phyloP scores from a whole-genome alignment of 1,140 invertebrate species.

The Rhopalosiphum padi region DNA sequence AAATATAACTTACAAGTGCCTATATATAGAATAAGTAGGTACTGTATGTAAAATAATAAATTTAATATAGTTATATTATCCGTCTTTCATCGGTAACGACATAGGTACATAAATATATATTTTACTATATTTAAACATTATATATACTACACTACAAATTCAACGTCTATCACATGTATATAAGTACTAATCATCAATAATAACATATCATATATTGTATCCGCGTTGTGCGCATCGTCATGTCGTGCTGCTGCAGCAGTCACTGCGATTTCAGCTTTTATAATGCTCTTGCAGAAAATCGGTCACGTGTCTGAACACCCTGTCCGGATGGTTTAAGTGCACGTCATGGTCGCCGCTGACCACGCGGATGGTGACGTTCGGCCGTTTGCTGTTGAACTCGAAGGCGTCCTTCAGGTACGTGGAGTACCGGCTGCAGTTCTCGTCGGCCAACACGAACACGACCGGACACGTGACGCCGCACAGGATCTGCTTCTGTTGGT shows the following conservation, averaged over 20 bases:
- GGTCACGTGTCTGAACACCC: slow-evolving; percentile 64
- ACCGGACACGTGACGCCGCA: slow-evolving; percentile 60
- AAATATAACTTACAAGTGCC: too few species aligned
- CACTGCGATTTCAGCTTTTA: background rate
- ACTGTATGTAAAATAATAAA: too few species aligned
- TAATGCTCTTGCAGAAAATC: slow-evolving; percentile 63
- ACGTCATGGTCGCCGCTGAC: slow-evolving; percentile 72
- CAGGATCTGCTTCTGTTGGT: slow-evolving; percentile 60
- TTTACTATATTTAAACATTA: too few species aligned
- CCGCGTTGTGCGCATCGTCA: background rate
- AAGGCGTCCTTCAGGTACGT: slow-evolving; percentile 61
- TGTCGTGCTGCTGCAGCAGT: too few species aligned
- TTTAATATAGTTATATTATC: too few species aligned
- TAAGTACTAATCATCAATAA: too few species aligned
- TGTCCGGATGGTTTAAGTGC: slow-evolving; percentile 70
- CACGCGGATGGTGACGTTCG: slow-evolving; percentile 62
- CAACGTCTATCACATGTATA: too few species aligned
- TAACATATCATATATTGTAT: background rate
- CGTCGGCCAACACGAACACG: slow-evolving; percentile 62
- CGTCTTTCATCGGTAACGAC: too few species aligned
- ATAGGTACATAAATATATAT: too few species aligned
- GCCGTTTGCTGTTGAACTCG: slow-evolving; percentile 27
- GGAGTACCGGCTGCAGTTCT: slow-evolving; percentile 55
- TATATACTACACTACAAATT: too few species aligned
- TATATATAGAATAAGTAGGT: too few species aligned